Conservation (phyloP, 1,140 invertebrate species). For the Drosophila murphyi region DNA sequence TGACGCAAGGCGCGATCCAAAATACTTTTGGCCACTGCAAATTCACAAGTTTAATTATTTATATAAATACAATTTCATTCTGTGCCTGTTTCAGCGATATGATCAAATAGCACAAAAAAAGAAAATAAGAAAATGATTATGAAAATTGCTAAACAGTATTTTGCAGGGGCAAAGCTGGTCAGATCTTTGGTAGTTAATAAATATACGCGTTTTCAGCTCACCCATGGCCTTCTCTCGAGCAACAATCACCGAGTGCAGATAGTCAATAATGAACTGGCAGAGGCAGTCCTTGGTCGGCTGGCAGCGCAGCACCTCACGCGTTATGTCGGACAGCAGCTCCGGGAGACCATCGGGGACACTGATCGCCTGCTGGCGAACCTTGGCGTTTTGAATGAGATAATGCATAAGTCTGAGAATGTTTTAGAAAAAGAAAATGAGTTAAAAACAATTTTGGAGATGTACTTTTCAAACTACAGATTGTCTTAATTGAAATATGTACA, state of each 20-base stretch:
- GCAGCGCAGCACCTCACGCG: slow-evolving; percentile 88
- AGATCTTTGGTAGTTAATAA: neutral
- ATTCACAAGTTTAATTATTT: no score
- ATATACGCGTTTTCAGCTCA: slow-evolving; percentile 13
- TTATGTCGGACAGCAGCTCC: slow-evolving; percentile 89
- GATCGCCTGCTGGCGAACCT: slow-evolving; percentile 74
- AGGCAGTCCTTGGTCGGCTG: slow-evolving; percentile 87
- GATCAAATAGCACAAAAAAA: neutral
- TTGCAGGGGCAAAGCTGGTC: no score
- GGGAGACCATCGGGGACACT: slow-evolving; percentile 87
- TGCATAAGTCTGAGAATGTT: slow-evolving; percentile 55
- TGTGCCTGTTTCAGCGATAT: no score
- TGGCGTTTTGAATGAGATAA: slow-evolving; percentile 75
- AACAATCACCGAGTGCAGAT: slow-evolving; percentile 88
- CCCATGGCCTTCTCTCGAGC: slow-evolving; percentile 86
- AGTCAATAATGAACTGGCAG: slow-evolving; percentile 89
- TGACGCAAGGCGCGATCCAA: slow-evolving; percentile 65
- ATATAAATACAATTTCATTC: no score
- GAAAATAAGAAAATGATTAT: no score
- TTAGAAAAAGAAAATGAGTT: slow-evolving; percentile 17
- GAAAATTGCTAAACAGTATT: no score
- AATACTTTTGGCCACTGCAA: slow-evolving; percentile 69
- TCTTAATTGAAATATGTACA: neutral
- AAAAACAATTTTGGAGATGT: slow-evolving; percentile 50
- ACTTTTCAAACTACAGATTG: slow-evolving; percentile 4